These are phyloP conservation scores for Uropetala carovei DNA, from an alignment of 2,888 invertebrate genomes.

Conservation along the genomic window DNA sequence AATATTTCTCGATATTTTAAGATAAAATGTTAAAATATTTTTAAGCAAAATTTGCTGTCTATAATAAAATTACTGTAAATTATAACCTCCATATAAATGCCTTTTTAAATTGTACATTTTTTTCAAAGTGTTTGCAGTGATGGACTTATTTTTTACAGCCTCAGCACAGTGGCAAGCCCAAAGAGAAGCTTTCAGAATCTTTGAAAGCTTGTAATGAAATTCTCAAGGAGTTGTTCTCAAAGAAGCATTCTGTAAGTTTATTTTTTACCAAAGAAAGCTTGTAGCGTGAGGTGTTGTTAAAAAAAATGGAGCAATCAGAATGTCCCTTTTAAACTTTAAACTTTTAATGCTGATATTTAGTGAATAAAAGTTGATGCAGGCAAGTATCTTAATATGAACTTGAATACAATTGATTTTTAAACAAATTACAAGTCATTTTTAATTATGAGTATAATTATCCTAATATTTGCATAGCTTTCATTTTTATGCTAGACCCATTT, in stretches of 20 bases:
- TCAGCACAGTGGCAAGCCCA: constrained; percentile 81
- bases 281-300: neutral
- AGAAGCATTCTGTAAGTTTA: constrained; percentile 89
- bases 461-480: no score
- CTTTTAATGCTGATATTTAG: neutral
- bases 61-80: neutral
- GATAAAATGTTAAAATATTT: neutral
- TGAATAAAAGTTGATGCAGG: neutral
- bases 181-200: constrained; percentile 91
- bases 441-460: no score
- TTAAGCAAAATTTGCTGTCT: neutral
- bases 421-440: no score
- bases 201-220: constrained; percentile 95
- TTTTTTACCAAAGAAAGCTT: no score
- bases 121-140: neutral
- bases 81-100: no score
- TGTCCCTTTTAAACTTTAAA: neutral
- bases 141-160: constrained; percentile 74
- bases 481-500: no score
- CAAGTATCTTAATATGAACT: neutral
- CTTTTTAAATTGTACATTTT: neutral
- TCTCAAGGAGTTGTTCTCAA: constrained; percentile 92
- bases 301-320: neutral
- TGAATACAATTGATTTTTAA: neutral
- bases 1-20: neutral